Base-by-base conservation (phyloP, 2,888 invertebrate genomes). In the Aleiodes leptofemur region DNA sequence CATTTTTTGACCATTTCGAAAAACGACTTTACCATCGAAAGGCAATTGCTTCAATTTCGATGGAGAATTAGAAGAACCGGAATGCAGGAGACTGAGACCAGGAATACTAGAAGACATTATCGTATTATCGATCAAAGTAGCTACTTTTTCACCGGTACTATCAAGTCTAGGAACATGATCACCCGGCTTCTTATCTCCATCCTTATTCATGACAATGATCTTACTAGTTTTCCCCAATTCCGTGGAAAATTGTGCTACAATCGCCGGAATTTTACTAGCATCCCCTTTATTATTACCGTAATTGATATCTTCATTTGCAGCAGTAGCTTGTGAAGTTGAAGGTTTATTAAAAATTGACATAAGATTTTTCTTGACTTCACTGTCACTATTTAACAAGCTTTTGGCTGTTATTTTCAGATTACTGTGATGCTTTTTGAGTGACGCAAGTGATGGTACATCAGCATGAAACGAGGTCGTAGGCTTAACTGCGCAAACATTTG, bases 1-100 rank as follows among this genome's bases (percentile, higher is more conserved):
- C 55, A 80, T 85, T 14, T 82, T 85, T n/a, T 75, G 79, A 1
- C 85, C 85, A 13, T 85, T 82, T 61, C 81, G 81, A 59, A 79
- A 79, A 2, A 85, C 8, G 6, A 85, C 69, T 53, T 80, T 81
- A 11, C 75, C 79, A 3, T 78, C 78, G 4, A 79, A n/a, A 29
- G 80, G 69, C 66, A 78, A 71, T 59, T 78, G 77, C n/a, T 76
- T 75, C 74, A 77, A 72, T 16, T 64, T 64, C 4, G 14, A 7
- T 4, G 38, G 8, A 14, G 34, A 43, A 23, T 64, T 64, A 3
- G 64, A 16, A 16, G n/a, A 14, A 13, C 23, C n/a, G 16, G 48
- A 43, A 16, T 38, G 48, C 4, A 43, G 5, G 9, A 14, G 5
- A 48, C 43, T 11, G 43, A 43, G 43, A 3, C 11, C 13, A 8